phyloP scores from a whole-genome alignment of 2,113 vertebrate species.

The Pituophis catenifer region DNA sequence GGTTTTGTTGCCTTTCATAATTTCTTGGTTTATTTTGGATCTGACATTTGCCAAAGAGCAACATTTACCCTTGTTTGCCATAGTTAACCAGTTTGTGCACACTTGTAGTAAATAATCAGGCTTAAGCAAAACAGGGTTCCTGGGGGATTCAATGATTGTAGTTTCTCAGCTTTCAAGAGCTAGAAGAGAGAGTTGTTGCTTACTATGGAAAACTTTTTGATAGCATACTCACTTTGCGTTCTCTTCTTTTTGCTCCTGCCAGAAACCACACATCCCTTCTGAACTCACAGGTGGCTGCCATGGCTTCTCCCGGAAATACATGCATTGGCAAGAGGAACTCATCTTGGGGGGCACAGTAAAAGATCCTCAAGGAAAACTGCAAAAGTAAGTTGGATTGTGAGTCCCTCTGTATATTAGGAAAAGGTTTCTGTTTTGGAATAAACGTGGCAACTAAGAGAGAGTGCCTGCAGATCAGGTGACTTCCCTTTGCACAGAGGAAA shows the following conservation, averaged over 20 bases:
- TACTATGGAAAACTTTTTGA: neutral
- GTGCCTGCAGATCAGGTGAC: neutral
- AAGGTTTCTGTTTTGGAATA: conserved; percentile 9
- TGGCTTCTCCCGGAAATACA: conserved; percentile 96
- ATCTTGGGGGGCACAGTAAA: conserved; percentile 87
- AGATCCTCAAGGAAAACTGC: conserved; percentile 81
- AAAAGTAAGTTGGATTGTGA: conserved; percentile 75
- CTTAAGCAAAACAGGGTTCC: neutral
- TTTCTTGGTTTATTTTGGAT: neutral
- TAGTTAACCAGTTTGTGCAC: neutral
- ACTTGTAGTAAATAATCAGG: neutral
- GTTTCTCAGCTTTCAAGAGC: neutral
- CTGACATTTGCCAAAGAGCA: neutral
- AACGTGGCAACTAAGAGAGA: conserved; percentile 59
- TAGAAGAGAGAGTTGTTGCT: neutral
- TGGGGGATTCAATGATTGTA: neutral
- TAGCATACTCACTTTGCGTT: neutral
- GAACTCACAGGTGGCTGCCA: conserved; percentile 90
- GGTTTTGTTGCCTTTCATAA: neutral
- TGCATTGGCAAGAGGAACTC: conserved; percentile 98
- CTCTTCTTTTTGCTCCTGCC: neutral
- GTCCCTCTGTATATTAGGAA: neutral
- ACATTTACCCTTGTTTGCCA: neutral
- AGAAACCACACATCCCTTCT: conserved; percentile 82
- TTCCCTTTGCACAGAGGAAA: conserved; percentile 53